Evolutionary conservation across 2,797 vertebrate genomes (phyloP).

Genomic region (Melanotaenia nigrans): DNA sequence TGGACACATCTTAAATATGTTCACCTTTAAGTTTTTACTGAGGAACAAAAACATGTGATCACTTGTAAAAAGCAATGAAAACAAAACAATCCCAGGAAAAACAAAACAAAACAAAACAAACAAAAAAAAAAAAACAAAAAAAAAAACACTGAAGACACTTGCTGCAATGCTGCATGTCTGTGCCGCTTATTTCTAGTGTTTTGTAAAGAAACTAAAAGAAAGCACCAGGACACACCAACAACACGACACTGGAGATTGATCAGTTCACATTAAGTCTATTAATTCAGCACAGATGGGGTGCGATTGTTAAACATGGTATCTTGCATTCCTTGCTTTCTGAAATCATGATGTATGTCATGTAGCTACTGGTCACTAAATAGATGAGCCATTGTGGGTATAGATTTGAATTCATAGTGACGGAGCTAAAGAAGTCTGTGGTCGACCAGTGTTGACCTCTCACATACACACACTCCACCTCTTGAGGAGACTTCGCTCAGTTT

Average conservation of each 20-base stretch:
- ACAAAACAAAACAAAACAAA: conserved; percentile 62
- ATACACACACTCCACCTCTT: conserved; percentile 13
- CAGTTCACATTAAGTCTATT: conserved; percentile 41
- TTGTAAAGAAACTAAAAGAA: conserved; percentile 46
- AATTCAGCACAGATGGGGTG: conserved; percentile 53
- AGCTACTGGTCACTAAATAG: conserved; percentile 33
- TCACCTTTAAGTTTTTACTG: conserved; percentile 38
- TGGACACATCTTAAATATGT: conserved; percentile 70
- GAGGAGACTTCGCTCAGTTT: conserved; percentile 47
- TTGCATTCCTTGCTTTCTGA: conserved; percentile 48
- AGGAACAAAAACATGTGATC: conserved; percentile 29
- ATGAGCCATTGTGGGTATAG: conserved; percentile 33
- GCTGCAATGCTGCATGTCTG: conserved; percentile 45
- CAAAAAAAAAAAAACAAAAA: conserved; percentile 1
- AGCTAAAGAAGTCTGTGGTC: conserved; percentile 23
- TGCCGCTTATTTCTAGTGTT: conserved; percentile 27
- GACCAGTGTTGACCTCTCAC: conserved; percentile 27
- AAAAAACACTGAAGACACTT: conserved; percentile 47
- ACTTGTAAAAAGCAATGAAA: neutral
- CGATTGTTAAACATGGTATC: conserved; percentile 33
- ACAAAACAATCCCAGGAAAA: neutral
- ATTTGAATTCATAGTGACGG: conserved; percentile 39
- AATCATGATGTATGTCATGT: conserved; percentile 32
- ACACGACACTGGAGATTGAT: conserved; percentile 53
- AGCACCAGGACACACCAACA: conserved; percentile 51